These are phyloP conservation scores for Adelges cooleyi DNA, from an alignment of 1,140 invertebrate species.

Conservation along the genomic window DNA sequence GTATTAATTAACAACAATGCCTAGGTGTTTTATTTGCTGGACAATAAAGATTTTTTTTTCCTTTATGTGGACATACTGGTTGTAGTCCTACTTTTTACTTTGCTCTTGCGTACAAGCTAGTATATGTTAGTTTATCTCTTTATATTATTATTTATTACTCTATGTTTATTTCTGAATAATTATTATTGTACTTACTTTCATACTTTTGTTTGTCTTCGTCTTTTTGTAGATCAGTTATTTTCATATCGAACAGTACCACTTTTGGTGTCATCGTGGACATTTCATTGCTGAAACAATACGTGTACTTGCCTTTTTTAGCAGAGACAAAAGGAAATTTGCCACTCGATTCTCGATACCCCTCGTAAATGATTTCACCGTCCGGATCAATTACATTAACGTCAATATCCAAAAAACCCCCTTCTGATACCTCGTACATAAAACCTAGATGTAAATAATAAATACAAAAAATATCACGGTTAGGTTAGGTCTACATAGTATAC, in stretches of 20 bases:
- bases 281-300: conserved; percentile 96
- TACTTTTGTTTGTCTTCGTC: conserved; percentile 47
- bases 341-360: conserved; percentile 85
- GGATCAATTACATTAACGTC: conserved; percentile 91
- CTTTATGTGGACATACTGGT: no score
- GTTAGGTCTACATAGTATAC: no score
- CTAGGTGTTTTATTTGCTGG: no score
- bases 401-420: conserved; percentile 98
- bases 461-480: no score
- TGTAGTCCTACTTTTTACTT: no score
- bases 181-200: no score
- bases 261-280: conserved; percentile 99
- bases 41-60: no score
- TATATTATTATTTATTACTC: no score
- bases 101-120: no score
- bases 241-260: conserved; percentile 95
- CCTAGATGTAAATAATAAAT: conserved; percentile 52
- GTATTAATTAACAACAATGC: no score
- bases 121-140: no score
- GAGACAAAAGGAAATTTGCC: conserved; percentile 97
- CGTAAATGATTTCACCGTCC: conserved; percentile 78
- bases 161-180: no score
- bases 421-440: conserved; percentile 94
- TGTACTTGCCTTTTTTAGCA: conserved; percentile 79
- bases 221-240: conserved; percentile 57